Evolutionary conservation across 2,797 vertebrate genomes (phyloP).

Genomic region (Lithobates sylvaticus): DNA sequence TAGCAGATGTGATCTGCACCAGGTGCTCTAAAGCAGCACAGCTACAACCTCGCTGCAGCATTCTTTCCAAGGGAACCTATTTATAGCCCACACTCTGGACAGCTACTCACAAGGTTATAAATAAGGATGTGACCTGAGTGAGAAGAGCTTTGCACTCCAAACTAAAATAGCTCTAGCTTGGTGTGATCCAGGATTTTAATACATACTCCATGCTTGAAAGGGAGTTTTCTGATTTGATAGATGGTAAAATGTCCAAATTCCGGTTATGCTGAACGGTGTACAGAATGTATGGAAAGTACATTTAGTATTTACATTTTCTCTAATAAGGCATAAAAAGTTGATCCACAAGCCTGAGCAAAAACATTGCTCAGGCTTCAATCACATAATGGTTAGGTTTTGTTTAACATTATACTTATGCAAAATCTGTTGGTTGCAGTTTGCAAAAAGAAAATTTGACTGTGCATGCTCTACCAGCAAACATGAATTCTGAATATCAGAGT

Average conservation of each 20-base stretch:
- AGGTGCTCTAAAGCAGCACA: conserved; percentile 28
- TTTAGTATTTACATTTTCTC: not conserved
- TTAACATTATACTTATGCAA: too few species aligned
- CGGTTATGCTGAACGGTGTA: not conserved
- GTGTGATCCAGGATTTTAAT: conserved; percentile 1
- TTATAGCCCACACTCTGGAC: conserved; percentile 40
- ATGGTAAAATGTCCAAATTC: not conserved
- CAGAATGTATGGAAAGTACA: not conserved
- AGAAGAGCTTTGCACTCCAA: conserved; percentile 50
- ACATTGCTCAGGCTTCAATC: not conserved
- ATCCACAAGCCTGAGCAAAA: not conserved
- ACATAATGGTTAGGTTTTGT: not conserved
- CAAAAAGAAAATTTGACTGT: not conserved
- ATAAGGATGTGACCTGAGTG: conserved; percentile 50
- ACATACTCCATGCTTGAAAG: not conserved
- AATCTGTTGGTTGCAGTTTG: too few species aligned
- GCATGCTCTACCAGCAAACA: not conserved
- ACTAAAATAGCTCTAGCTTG: conserved; percentile 25
- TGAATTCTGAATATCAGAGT: not conserved
- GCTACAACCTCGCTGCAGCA: not conserved
- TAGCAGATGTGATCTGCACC: conserved; percentile 31
- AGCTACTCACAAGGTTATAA: conserved; percentile 41
- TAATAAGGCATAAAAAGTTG: not conserved
- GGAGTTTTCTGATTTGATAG: not conserved
- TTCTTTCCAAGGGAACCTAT: conserved; percentile 37